phyloP scores from a whole-genome alignment of 2,797 vertebrate genomes.

The Pelochelys cantorii region DNA sequence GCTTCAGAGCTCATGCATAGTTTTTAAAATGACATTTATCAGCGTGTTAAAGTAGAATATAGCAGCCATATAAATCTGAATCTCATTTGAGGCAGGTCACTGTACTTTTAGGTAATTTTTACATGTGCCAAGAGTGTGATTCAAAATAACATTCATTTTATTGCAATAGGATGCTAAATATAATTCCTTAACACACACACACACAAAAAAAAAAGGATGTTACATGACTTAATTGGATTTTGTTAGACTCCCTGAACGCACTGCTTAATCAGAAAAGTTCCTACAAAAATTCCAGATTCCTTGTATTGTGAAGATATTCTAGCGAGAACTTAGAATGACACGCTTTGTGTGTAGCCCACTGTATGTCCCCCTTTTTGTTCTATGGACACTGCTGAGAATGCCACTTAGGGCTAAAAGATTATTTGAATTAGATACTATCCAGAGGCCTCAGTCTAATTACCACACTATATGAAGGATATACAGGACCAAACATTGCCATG shows the following conservation, averaged over 20 bases:
- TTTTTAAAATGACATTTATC: background rate
- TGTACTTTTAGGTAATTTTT: background rate
- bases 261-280: background rate
- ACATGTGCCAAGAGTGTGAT: background rate
- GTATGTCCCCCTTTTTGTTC: background rate
- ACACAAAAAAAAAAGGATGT: background rate
- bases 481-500: background rate
- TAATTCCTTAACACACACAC: no score
- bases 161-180: background rate
- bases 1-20: background rate
- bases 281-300: background rate
- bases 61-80: background rate
- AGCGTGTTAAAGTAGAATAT: background rate
- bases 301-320: background rate
- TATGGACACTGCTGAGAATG: background rate
- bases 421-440: background rate
- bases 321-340: constrained; percentile 34
- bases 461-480: background rate
- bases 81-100: background rate
- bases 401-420: background rate
- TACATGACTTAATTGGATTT: background rate
- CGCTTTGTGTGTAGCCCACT: background rate
- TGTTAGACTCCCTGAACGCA: background rate
- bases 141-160: background rate
- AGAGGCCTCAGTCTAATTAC: background rate